Base-by-base conservation (phyloP, 2,888 invertebrate genomes). In the Melanargia galathea region DNA sequence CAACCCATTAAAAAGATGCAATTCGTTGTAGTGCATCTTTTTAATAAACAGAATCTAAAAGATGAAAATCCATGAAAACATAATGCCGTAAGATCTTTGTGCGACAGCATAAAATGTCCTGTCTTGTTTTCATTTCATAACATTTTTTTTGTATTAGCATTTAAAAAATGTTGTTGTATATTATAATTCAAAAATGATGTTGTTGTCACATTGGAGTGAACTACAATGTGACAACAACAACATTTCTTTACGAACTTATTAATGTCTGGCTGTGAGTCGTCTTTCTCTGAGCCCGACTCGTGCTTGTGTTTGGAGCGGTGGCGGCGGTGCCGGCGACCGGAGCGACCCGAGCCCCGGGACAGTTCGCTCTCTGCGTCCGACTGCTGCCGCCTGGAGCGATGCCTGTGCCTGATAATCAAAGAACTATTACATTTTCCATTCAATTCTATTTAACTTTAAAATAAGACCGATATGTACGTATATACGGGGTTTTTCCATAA, bases 291-390 rank as follows among this genome's bases (percentile, higher is more conserved):
- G 55, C 94, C 95, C 0, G 95, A 95, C 73, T 95, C 95, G 64
- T 94, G 93, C 75, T 95, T 94, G 73, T 96, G 95, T 46, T 95
- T 93, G 52, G 95, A 95, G 71, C 96, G 94, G 79, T 96, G 96
- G 61, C 95, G 90, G 45, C 95, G 92, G 73, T 95, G 95, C 63
- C 95, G 94, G 64, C 96, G 92, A 18, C 95, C 95, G 7, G 96
- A 96, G 71, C 96, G 94, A 16, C 95, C 96, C 7, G 97, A 97
- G 46, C 96, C 95, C 66, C 97, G 94, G 0, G 97, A 97, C 71
- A 97, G 87, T 86, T 97, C 97, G 76, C 97, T 97, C 85, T 97
- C 97, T 71, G 97, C 97, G 81, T 97, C 97, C 1, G 97, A 97
- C 72, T 90, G 96, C 94, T 91, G 90, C 76, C 95, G 93, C 71